Conservation (phyloP, 2,113 vertebrate species). For the Sylvietta virens region DNA sequence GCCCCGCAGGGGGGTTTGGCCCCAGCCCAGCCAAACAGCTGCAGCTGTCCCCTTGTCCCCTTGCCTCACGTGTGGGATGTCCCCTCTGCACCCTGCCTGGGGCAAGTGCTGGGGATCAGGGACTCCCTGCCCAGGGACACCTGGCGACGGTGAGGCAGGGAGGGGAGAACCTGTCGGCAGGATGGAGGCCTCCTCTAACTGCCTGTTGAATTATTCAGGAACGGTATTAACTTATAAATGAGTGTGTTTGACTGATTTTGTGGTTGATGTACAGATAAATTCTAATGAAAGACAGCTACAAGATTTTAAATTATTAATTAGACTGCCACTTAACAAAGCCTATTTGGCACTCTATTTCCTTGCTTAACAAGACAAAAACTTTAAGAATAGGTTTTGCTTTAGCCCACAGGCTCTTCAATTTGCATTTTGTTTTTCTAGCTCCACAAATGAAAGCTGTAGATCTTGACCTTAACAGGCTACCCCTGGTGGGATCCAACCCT, state of each 20-base stretch:
- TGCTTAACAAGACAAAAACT: constrained; percentile 83
- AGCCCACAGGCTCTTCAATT: constrained; percentile 72
- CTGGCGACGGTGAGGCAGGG: background rate
- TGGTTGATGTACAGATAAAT: constrained; percentile 86
- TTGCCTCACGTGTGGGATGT: rapidly evolving
- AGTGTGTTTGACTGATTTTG: constrained; percentile 83
- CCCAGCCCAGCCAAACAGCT: rapidly evolving
- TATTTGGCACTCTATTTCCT: constrained; percentile 78
- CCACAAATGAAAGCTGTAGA: constrained; percentile 67
- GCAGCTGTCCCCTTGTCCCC: background rate
- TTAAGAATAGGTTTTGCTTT: constrained; percentile 68
- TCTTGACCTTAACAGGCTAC: constrained; percentile 64
- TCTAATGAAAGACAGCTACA: constrained; percentile 84
- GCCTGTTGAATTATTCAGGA: constrained; percentile 80
- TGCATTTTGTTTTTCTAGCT: constrained; percentile 71
- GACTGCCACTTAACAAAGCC: constrained; percentile 83
- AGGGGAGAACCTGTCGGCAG: constrained; percentile 51
- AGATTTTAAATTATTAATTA: constrained; percentile 84
- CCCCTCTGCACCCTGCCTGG: rapidly evolving
- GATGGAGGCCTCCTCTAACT: constrained; percentile 69
- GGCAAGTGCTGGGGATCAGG: rapidly evolving
- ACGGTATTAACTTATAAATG: constrained; percentile 82
- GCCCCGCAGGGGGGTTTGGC: background rate
- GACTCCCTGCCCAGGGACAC: background rate
- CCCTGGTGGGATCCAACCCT: constrained; percentile 38